These are phyloP conservation scores for Drosophila nebulosa DNA, from an alignment of 1,140 invertebrate genomes.

Conservation along the genomic window DNA sequence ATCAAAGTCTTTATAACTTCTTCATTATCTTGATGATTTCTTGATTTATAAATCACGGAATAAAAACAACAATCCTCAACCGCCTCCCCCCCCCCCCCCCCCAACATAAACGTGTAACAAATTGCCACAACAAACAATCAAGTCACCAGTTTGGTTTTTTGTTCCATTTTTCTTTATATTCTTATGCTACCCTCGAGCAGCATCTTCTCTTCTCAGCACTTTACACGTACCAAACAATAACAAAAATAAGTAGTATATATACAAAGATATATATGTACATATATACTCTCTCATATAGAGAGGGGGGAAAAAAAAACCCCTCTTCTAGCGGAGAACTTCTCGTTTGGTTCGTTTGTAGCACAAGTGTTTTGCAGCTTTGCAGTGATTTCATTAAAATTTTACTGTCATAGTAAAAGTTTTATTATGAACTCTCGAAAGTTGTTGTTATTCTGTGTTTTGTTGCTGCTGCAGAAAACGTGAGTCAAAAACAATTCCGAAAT, in stretches of 20 bases:
- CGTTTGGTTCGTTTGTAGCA: constrained; percentile 25
- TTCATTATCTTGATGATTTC: background rate
- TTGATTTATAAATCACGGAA: background rate
- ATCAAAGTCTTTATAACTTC: background rate
- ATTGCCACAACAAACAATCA: constrained; percentile 40
- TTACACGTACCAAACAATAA: constrained; percentile 38
- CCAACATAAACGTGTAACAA: constrained; percentile 43
- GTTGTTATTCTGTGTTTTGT: constrained; percentile 17
- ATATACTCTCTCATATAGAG: background rate
- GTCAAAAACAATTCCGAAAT: constrained; percentile 56
- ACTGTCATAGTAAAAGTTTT: constrained; percentile 72
- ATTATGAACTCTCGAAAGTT: constrained; percentile 57
- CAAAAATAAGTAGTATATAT: constrained; percentile 5
- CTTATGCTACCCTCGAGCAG: constrained; percentile 24
- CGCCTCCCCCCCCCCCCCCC: background rate
- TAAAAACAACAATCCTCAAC: background rate
- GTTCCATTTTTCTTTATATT: constrained; percentile 2
- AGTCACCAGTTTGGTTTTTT: constrained; percentile 20
- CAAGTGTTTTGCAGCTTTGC: constrained; percentile 62
- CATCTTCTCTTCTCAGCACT: constrained; percentile 18
- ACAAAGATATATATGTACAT: background rate
- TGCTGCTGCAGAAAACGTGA: constrained; percentile 43
- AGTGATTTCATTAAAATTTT: constrained; percentile 74
- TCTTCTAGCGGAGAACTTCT: background rate
- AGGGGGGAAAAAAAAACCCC: background rate